phyloP scores from a whole-genome alignment of 2,797 vertebrate genomes.

The Fringilla coelebs region DNA sequence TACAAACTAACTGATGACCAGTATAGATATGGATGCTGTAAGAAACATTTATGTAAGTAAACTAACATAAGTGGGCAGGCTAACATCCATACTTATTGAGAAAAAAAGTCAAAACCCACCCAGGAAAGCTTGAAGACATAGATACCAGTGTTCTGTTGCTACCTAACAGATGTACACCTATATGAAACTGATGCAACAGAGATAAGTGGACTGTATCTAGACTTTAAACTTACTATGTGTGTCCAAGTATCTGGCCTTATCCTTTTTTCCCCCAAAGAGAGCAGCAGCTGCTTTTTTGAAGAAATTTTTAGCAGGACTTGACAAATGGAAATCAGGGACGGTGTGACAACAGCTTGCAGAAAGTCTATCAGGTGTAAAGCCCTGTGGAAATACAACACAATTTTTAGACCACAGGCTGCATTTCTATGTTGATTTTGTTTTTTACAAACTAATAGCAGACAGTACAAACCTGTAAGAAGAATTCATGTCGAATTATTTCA shows the following conservation, averaged over 20 bases:
- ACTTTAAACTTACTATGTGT: slow-evolving; percentile 84
- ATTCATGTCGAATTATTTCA: slow-evolving; percentile 93
- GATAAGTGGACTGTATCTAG: neutral
- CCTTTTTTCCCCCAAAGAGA: slow-evolving; percentile 93
- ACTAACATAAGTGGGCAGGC: neutral
- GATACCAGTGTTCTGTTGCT: neutral
- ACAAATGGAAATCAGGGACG: slow-evolving; percentile 93
- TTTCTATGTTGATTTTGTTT: neutral
- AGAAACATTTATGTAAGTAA: neutral
- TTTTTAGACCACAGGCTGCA: neutral
- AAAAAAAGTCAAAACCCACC: neutral
- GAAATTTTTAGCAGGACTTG: slow-evolving; percentile 97
- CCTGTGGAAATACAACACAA: slow-evolving; percentile 72
- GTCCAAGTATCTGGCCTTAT: slow-evolving; percentile 96
- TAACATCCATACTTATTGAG: neutral
- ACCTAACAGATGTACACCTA: neutral
- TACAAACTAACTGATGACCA: neutral
- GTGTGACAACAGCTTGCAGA: slow-evolving; percentile 92
- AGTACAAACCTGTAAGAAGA: slow-evolving; percentile 89
- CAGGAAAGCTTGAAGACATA: neutral
- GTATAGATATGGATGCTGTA: neutral
- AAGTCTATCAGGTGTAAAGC: slow-evolving; percentile 94
- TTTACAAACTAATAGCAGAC: neutral
- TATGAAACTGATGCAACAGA: neutral
- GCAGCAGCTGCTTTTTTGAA: slow-evolving; percentile 98